Percentiles rank a stretch among this genome's conserved stretches.
Conservation (phyloP, 2,888 invertebrate genomes). For the Chloromyia formosa region DNA sequence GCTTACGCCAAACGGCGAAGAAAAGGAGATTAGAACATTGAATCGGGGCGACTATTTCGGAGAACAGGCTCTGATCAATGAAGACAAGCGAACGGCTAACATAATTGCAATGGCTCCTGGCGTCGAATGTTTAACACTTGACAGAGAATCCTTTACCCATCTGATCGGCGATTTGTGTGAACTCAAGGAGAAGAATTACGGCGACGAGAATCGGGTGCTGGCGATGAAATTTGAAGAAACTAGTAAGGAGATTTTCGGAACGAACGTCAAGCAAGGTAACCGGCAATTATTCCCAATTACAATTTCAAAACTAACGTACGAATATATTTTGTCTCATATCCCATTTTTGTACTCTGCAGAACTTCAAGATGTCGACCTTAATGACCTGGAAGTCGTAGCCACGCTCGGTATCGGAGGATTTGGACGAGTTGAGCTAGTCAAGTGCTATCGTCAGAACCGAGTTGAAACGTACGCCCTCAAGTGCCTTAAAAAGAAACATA, state of each 20-base stretch:
- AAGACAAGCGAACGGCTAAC: constrained; percentile 89
- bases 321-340: no score
- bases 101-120: constrained; percentile 88
- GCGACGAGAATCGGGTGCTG: constrained; percentile 69
- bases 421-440: constrained; percentile 85
- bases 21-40: constrained; percentile 75
- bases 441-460: constrained; percentile 65
- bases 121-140: constrained; percentile 86
- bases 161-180: constrained; percentile 80
- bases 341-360: constrained; percentile 61
- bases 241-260: constrained; percentile 59
- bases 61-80: constrained; percentile 85
- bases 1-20: constrained; percentile 67
- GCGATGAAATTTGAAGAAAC: constrained; percentile 62
- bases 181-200: constrained; percentile 77
- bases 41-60: constrained; percentile 87
- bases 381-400: constrained; percentile 81
- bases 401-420: constrained; percentile 94
- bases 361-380: constrained; percentile 75
- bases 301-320: neutral
- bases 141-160: constrained; percentile 79
- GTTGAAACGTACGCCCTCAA: constrained; percentile 80
- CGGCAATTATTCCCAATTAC: neutral
- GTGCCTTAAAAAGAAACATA: constrained; percentile 88
- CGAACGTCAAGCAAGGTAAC: constrained; percentile 59